Conservation (phyloP, 2,888 invertebrate genomes). For the Steinernema scapterisci region DNA sequence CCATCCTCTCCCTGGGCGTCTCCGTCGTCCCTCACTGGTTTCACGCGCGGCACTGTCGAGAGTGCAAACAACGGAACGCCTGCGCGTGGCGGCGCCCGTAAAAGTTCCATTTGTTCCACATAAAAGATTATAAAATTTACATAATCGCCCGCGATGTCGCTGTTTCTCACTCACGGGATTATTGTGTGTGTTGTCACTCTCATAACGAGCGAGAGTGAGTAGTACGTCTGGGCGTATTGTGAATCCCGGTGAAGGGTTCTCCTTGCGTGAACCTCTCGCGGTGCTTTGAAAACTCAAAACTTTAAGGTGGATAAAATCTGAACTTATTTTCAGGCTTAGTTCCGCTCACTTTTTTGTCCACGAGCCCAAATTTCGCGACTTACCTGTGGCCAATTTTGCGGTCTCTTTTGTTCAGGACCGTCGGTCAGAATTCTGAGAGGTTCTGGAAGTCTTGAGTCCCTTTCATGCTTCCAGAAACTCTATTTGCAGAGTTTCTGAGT, state of each 20-base stretch:
- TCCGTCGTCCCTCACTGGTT: not conserved
- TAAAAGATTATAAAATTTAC: slow-evolving; percentile 31
- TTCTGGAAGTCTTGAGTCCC: too few relatives aligned
- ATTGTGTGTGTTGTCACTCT: not conserved
- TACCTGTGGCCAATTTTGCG: too few relatives aligned
- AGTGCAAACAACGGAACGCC: slow-evolving; percentile 28
- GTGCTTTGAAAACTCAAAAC: too few relatives aligned
- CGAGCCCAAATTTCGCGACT: too few relatives aligned
- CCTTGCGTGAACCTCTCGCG: too few relatives aligned
- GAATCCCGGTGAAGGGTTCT: not conserved
- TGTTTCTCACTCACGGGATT: not conserved
- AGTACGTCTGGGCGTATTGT: not conserved
- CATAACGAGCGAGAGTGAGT: slow-evolving; percentile 10
- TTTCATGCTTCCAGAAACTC: too few relatives aligned
- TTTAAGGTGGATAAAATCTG: too few relatives aligned
- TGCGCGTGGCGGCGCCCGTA: slow-evolving; percentile 11
- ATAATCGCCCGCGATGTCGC: slow-evolving; percentile 11
- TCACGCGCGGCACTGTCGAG: not conserved
- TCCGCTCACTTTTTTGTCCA: too few relatives aligned
- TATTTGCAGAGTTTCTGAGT: too few relatives aligned
- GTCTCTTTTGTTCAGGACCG: too few relatives aligned
- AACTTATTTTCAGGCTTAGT: too few relatives aligned
- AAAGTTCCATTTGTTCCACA: slow-evolving; percentile 29
- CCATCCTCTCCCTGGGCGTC: not conserved
- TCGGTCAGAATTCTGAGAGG: too few relatives aligned